phyloP scores from a whole-genome alignment of 2,113 vertebrate species.

The Gopherus evgoodei region DNA sequence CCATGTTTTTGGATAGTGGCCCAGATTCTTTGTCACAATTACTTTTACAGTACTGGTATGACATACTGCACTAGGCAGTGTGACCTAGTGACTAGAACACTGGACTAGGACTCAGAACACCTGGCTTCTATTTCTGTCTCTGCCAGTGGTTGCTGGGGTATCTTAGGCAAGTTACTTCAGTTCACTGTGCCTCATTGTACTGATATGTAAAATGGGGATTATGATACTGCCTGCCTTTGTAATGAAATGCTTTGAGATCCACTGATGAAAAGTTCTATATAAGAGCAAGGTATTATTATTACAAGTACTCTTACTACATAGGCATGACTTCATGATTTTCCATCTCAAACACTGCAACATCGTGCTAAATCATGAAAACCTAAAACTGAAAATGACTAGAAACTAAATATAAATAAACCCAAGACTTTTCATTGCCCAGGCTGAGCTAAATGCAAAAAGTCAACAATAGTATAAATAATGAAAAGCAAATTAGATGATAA shows the following conservation, averaged over 20 bases:
- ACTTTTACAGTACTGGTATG: too few relatives aligned
- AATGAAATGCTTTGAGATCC: not conserved
- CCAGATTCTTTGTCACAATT: too few relatives aligned
- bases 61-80: too few relatives aligned
- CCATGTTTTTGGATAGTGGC: too few relatives aligned
- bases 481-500: not conserved
- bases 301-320: not conserved
- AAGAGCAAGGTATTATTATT: not conserved
- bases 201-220: not conserved
- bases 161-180: not conserved
- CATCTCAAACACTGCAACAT: not conserved
- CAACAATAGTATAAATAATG: not conserved
- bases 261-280: not conserved
- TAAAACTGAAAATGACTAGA: not conserved
- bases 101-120: not conserved
- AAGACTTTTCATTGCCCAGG: not conserved
- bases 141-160: not conserved
- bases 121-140: not conserved
- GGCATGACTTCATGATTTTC: not conserved
- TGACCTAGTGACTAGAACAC: not conserved
- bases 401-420: not conserved
- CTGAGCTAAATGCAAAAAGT: not conserved
- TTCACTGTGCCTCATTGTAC: not conserved
- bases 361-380: not conserved
- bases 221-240: not conserved